Evolutionary conservation across 2,113 vertebrate genomes (phyloP).

Genomic region (Phocoena sinus): DNA sequence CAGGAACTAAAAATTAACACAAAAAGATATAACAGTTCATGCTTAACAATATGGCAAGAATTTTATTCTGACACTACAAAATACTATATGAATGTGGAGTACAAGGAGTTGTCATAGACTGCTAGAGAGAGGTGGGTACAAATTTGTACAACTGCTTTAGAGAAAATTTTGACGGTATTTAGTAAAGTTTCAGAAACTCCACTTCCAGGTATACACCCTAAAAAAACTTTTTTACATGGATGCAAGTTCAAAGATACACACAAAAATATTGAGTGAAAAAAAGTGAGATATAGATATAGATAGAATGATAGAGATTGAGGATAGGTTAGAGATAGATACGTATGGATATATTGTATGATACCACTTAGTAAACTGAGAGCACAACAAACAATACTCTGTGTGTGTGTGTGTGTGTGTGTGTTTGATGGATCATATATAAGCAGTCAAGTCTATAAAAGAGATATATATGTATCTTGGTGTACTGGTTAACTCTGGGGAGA

Average conservation of each 20-base stretch:
- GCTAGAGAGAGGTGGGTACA: background rate
- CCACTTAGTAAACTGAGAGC: background rate
- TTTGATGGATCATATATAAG: background rate
- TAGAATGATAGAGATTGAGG: background rate
- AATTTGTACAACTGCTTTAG: background rate
- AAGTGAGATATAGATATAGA: background rate
- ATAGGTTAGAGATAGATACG: background rate
- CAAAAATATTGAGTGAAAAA: background rate
- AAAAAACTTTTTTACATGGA: background rate
- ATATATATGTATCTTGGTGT: background rate
- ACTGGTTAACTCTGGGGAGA: background rate
- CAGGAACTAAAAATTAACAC: background rate
- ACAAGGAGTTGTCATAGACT: background rate
- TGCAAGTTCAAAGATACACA: background rate
- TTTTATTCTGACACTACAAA: background rate
- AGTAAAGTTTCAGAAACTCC: background rate
- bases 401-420: background rate
- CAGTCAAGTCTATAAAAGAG: background rate
- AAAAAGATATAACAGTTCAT: background rate
- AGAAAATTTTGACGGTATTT: background rate
- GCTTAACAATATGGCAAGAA: background rate
- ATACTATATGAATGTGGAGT: background rate
- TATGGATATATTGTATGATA: background rate
- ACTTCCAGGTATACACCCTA: background rate
- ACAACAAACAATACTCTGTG: background rate